A percentile compares a stretch with the other conserved stretches of the same genome.
Conservation (phyloP, 2,797 vertebrate genomes). For the Acrossocheilus fasciatus region DNA sequence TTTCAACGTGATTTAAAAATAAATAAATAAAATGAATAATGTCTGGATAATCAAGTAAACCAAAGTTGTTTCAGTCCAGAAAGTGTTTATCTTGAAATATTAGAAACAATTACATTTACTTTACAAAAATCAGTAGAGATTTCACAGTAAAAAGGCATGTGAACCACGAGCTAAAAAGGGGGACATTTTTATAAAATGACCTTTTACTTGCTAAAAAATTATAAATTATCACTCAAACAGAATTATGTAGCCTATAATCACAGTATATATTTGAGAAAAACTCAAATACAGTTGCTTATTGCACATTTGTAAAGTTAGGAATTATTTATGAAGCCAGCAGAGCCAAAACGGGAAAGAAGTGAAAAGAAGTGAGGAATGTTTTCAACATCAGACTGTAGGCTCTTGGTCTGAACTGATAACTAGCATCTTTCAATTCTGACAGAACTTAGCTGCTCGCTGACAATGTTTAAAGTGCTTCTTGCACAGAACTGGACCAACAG, state of each 20-base stretch:
- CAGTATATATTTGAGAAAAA: not conserved
- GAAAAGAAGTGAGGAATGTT: not conserved
- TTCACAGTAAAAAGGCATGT: not conserved
- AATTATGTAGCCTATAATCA: not conserved
- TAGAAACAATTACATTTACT: not conserved
- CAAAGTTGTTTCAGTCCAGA: not conserved
- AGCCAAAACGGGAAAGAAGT: not conserved
- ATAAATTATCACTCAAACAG: no score
- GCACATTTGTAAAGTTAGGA: not conserved
- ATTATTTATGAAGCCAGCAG: conserved; percentile 13
- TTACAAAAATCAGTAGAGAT: not conserved
- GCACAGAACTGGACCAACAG: not conserved
- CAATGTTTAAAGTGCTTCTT: not conserved
- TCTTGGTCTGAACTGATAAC: conserved; percentile 18
- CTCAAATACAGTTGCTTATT: not conserved
- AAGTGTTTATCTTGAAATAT: no score
- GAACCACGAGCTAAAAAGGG: no score
- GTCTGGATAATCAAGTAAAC: not conserved
- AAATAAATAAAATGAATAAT: no score
- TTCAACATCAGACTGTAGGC: not conserved
- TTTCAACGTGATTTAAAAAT: not conserved
- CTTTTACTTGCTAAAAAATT: not conserved
- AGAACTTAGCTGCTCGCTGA: conserved; percentile 8
- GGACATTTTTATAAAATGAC: no score
- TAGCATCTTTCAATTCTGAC: not conserved